Conservation (phyloP, 1,140 invertebrate species). For the Drosophila melanica region DNA sequence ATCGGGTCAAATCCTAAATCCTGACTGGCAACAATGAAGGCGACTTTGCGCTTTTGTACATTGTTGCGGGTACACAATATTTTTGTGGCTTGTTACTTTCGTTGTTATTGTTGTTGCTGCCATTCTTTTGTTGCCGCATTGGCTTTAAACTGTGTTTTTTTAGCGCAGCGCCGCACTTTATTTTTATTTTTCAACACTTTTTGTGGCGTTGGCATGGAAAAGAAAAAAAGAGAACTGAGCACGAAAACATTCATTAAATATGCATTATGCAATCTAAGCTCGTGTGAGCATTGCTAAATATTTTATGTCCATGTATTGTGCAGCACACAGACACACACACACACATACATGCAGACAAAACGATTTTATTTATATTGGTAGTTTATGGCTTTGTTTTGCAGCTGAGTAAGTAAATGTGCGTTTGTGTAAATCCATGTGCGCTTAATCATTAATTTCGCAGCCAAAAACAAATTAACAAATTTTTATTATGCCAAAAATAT, state of each 20-base stretch:
- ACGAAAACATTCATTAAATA: constrained; percentile 81
- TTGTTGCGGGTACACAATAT: constrained; percentile 52
- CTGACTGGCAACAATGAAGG: constrained; percentile 55
- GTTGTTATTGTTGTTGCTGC: constrained; percentile 45
- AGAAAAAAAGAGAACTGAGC: constrained; percentile 28
- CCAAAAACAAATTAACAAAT: constrained; percentile 74
- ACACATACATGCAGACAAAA: constrained; percentile 36
- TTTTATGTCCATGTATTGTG: constrained; percentile 78
- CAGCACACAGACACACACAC: constrained; percentile 39
- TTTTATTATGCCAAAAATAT: constrained; percentile 74
- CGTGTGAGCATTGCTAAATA: constrained; percentile 83
- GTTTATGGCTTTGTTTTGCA: constrained; percentile 73
- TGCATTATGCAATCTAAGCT: constrained; percentile 84
- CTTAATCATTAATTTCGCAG: constrained; percentile 69
- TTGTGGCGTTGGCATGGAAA: constrained; percentile 57
- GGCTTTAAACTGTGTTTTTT: constrained; percentile 66
- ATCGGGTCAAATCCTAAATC: constrained; percentile 58
- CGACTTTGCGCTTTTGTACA: constrained; percentile 17
- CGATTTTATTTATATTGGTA: constrained; percentile 54
- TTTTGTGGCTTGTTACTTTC: constrained; percentile 23
- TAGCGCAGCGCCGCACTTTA: constrained; percentile 50
- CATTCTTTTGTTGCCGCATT: constrained; percentile 73
- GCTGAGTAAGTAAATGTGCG: constrained; percentile 13
- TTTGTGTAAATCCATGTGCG: constrained; percentile 26
- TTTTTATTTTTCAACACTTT: constrained; percentile 73